phyloP scores from a whole-genome alignment of 1,140 invertebrate genomes.

The Heliconius congener region DNA sequence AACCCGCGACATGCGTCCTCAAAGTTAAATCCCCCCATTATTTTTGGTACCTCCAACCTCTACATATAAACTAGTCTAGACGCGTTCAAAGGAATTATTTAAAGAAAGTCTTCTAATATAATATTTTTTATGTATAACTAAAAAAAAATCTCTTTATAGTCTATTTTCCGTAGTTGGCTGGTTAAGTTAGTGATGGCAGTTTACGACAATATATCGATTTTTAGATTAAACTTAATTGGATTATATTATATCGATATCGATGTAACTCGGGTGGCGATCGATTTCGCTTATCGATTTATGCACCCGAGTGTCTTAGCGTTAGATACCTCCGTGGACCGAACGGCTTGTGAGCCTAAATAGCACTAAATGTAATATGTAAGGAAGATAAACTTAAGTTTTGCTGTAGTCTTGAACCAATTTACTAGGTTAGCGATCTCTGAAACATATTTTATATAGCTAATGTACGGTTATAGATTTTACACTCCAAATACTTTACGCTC shows the following conservation, averaged over 20 bases:
- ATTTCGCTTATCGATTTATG: not conserved
- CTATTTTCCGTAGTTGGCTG: conserved; percentile 76
- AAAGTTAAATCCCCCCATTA: not conserved
- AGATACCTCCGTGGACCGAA: conserved; percentile 61
- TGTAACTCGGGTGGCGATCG: conserved; percentile 13
- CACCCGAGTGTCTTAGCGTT: conserved; percentile 52
- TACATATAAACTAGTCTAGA: conserved; percentile 2
- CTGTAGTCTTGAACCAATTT: conserved; percentile 51
- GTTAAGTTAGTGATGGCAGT: conserved; percentile 59
- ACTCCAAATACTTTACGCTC: too few species aligned
- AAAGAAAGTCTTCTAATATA: conserved; percentile 19
- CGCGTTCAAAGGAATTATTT: conserved; percentile 55
- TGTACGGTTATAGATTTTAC: not conserved
- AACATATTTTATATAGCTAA: conserved; percentile 1
- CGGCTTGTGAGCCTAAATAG: conserved; percentile 64
- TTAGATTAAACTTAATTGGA: conserved; percentile 40
- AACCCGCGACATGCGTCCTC: too few species aligned
- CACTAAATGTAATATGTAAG: conserved; percentile 33
- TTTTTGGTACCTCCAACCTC: conserved; percentile 7
- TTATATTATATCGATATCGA: conserved; percentile 26
- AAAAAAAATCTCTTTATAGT: conserved; percentile 34
- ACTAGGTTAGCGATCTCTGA: conserved; percentile 3
- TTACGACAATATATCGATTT: conserved; percentile 63
- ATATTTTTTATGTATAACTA: conserved; percentile 15
- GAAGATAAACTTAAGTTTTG: not conserved